Percentiles rank a stretch among this genome's conserved stretches.
These are phyloP conservation scores for Hypomecis punctinalis DNA, from an alignment of 2,888 invertebrate genomes.

Conservation along the genomic window DNA sequence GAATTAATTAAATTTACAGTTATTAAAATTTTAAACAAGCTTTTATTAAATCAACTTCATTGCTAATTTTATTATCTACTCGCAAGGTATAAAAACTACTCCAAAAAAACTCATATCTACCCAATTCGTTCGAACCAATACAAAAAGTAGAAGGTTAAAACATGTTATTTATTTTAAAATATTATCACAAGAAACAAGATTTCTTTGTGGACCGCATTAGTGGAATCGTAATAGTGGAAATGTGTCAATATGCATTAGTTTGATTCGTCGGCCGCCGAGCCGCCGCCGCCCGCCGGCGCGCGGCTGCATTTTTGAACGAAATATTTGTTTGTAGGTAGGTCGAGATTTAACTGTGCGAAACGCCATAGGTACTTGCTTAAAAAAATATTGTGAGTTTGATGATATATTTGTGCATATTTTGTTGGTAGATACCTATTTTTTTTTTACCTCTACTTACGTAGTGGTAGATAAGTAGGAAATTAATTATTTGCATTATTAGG, in stretches of 20 bases:
- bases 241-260: conserved; percentile 79
- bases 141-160: conserved; percentile 59
- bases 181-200: conserved; percentile 58
- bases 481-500: too few species aligned
- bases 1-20: too few species aligned
- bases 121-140: conserved; percentile 42
- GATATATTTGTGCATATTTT: too few species aligned
- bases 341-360: background rate
- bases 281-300: conserved; percentile 32
- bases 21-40: too few species aligned
- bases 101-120: conserved; percentile 37
- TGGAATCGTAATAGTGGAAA: conserved; percentile 81
- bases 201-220: conserved; percentile 69
- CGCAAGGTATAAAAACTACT: background rate
- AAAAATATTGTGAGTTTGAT: too few species aligned
- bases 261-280: conserved; percentile 58
- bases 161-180: conserved; percentile 61
- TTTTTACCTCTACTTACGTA: too few species aligned
- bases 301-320: conserved; percentile 43
- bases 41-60: background rate
- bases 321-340: conserved; percentile 14
- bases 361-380: too few species aligned
- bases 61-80: background rate
- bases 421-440: too few species aligned
- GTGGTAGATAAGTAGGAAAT: too few species aligned